Conservation (phyloP, 2,797 vertebrate genomes). For the Semaprochilodus insignis region DNA sequence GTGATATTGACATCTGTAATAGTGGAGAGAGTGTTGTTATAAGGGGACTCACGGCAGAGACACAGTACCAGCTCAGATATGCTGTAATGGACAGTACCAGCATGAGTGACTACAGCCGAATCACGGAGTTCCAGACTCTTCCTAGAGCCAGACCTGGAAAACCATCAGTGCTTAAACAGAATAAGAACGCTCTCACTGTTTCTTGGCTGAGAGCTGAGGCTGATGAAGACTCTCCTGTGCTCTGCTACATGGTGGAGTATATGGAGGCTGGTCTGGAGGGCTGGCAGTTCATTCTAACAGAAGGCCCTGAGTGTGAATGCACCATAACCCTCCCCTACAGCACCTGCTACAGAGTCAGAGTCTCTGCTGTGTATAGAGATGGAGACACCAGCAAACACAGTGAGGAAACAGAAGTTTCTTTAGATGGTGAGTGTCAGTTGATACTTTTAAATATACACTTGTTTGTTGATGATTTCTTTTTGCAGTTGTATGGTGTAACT, state of each 20-base stretch:
- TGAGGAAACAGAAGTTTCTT: constrained; percentile 30
- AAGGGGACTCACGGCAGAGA: neutral
- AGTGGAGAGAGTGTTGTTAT: neutral
- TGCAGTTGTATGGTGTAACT: too few species aligned
- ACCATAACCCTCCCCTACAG: constrained; percentile 1
- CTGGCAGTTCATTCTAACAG: constrained; percentile 42
- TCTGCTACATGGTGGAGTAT: constrained; percentile 36
- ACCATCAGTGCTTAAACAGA: constrained; percentile 6
- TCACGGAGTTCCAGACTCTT: neutral
- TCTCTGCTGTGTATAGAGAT: constrained; percentile 44
- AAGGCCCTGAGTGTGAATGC: constrained; percentile 31
- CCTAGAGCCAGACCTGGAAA: neutral
- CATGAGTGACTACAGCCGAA: constrained; percentile 11
- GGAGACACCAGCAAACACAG: constrained; percentile 28
- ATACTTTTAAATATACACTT: too few species aligned
- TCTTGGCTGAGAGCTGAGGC: neutral
- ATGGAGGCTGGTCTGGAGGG: constrained; percentile 45
- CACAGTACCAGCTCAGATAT: constrained; percentile 42
- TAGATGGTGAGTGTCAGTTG: constrained; percentile 46
- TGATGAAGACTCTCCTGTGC: constrained; percentile 27
- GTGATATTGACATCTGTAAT: accelerated
- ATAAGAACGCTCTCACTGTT: neutral
- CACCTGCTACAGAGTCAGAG: constrained; percentile 45
- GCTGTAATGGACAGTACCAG: neutral
- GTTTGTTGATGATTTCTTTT: too few species aligned